phyloP scores from a whole-genome alignment of 2,888 invertebrate species.

The Amblyjoppa proteus region DNA sequence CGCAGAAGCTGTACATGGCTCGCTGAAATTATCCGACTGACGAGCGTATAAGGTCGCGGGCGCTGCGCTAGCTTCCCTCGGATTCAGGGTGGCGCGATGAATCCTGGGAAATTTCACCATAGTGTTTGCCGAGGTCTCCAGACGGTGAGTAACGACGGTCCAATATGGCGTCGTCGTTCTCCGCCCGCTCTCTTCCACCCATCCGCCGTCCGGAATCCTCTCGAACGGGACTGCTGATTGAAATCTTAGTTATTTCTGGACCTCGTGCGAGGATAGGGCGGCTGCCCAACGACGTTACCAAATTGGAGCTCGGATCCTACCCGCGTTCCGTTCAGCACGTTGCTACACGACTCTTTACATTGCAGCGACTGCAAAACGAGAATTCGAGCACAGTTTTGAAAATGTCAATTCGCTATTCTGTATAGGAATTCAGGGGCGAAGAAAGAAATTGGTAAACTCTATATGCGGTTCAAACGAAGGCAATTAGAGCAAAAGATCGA shows the following conservation, averaged over 20 bases:
- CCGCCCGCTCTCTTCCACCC: conserved; percentile 29
- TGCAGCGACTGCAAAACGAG: conserved; percentile 44
- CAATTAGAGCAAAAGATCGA: conserved; percentile 41
- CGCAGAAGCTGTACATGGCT: conserved; percentile 45
- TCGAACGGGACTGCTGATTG: conserved; percentile 77
- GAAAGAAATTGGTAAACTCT: conserved; percentile 63
- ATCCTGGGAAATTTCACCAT: conserved; percentile 59
- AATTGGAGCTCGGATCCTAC: conserved; percentile 54
- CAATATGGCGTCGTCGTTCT: conserved; percentile 71
- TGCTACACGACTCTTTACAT: conserved; percentile 8
- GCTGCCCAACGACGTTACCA: conserved; percentile 22
- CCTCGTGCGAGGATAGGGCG: conserved; percentile 41
- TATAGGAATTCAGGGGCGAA: conserved; percentile 40
- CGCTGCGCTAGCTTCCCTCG: conserved; percentile 38
- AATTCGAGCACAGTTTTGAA: conserved; percentile 32
- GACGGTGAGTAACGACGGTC: conserved; percentile 71
- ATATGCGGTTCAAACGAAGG: conserved; percentile 41
- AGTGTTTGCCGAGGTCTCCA: conserved; percentile 75
- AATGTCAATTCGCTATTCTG: conserved; percentile 50
- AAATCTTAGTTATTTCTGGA: conserved; percentile 78
- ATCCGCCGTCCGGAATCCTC: conserved; percentile 39
- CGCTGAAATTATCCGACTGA: conserved; percentile 65
- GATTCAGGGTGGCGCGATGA: conserved; percentile 44
- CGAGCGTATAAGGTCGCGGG: conserved; percentile 59
- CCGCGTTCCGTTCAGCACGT: conserved; percentile 22